Evolutionary conservation across 53 echinoderm and acorn worm species (phyloP).

Genomic region (Patiria pectinifera): DNA sequence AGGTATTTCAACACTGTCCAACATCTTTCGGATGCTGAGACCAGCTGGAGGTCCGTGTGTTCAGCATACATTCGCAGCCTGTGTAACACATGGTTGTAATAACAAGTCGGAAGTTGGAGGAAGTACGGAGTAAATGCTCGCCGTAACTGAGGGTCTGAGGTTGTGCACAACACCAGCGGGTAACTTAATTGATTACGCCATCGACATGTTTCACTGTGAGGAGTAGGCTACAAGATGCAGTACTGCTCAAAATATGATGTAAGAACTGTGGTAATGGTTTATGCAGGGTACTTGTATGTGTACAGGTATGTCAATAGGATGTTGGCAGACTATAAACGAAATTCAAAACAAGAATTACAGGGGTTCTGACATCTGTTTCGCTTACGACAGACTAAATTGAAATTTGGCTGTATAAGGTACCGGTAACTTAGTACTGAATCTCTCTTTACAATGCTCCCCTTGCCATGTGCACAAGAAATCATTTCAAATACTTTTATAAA

Average conservation of each 20-base stretch:
- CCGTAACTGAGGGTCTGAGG: background rate
- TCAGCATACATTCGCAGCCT: background rate
- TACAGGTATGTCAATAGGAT: too few species aligned
- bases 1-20: background rate
- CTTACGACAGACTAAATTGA: too few species aligned
- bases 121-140: background rate
- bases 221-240: background rate
- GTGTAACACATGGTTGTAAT: constrained; percentile 16
- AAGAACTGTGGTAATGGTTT: background rate
- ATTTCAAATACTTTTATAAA: too few species aligned
- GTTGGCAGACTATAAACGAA: too few species aligned
- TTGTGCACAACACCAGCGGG: background rate
- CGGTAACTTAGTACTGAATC: too few species aligned
- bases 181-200: constrained; percentile 9
- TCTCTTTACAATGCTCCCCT: too few species aligned
- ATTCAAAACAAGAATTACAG: too few species aligned
- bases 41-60: constrained; percentile 14
- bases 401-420: too few species aligned
- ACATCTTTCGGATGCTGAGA: constrained; percentile 26
- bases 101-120: constrained; percentile 1
- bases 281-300: background rate
- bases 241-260: background rate
- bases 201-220: background rate
- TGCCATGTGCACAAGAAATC: too few species aligned
- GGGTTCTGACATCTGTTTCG: too few species aligned